Evolutionary conservation across 2,888 invertebrate species (phyloP).

Genomic region (Byasa hedistus): DNA sequence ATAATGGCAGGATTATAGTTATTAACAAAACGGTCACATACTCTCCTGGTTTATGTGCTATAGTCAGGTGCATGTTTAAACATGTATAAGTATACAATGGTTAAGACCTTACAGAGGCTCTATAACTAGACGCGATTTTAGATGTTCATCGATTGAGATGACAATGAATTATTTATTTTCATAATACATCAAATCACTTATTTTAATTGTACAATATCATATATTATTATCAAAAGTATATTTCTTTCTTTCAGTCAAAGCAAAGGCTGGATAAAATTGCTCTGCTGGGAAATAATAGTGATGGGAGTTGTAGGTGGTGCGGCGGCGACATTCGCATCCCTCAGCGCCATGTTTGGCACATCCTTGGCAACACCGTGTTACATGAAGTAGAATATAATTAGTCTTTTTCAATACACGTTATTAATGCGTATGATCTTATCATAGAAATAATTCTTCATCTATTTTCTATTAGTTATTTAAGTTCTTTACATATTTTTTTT

Average conservation of each 20-base stretch:
- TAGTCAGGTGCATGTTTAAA: no score
- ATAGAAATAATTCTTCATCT: not conserved
- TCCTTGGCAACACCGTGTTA: constrained; percentile 65
- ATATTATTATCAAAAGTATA: not conserved
- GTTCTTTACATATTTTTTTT: not conserved
- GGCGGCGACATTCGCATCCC: constrained; percentile 81
- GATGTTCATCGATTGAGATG: no score
- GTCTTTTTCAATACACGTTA: not conserved
- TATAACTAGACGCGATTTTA: no score
- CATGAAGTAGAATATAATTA: constrained; percentile 41
- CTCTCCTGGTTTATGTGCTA: no score
- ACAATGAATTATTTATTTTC: no score
- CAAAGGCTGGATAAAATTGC: constrained; percentile 78
- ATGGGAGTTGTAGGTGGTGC: constrained; percentile 81
- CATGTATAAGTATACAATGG: no score
- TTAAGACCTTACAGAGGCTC: no score
- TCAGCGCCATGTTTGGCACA: constrained; percentile 77
- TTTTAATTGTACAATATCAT: no score
- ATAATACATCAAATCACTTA: no score
- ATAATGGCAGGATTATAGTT: no score
- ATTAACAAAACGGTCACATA: no score
- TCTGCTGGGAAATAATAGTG: constrained; percentile 81
- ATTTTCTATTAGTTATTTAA: not conserved
- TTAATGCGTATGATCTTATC: not conserved
- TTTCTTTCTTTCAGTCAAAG: constrained; percentile 67